Conservation (phyloP, 2,113 vertebrate species). For the Sinocyclocheilus anshuiensis region DNA sequence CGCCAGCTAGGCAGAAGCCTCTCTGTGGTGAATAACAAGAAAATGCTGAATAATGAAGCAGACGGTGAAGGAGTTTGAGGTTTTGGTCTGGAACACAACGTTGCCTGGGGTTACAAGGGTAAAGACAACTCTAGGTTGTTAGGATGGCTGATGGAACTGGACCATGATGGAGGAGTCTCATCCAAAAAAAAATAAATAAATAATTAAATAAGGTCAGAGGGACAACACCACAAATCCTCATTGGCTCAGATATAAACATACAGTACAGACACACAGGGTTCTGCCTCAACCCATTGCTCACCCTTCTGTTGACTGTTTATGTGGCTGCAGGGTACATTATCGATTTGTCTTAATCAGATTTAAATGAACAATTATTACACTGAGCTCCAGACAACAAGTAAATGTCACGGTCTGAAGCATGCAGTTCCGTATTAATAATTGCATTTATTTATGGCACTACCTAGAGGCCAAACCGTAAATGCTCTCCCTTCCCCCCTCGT, state of each 20-base stretch:
- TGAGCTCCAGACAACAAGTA: conserved; percentile 46
- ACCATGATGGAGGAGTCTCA: not conserved
- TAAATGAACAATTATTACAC: conserved; percentile 71
- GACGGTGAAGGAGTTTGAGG: conserved; percentile 19
- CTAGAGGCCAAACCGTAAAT: conserved; percentile 2
- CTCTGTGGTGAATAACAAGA: conserved; percentile 47
- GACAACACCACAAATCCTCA: not conserved
- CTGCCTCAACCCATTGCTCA: conserved; percentile 28
- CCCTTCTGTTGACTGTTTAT: conserved; percentile 60
- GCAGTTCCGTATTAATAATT: conserved; percentile 46
- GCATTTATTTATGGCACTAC: conserved; percentile 51
- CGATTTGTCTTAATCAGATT: conserved; percentile 70
- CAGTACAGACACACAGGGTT: conserved; percentile 3
- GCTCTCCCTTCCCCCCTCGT: not conserved
- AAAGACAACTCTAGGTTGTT: not conserved
- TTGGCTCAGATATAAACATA: not conserved
- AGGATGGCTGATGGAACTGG: not conserved
- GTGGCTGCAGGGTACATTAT: conserved; percentile 60
- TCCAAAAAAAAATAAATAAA: not conserved
- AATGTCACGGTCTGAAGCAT: conserved; percentile 51
- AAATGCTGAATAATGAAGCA: conserved; percentile 51
- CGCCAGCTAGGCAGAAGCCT: conserved; percentile 23
- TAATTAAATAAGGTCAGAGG: not conserved
- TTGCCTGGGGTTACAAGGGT: conserved; percentile 34
- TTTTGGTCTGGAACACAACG: conserved; percentile 24